Evolutionary conservation across 2,113 vertebrate genomes (phyloP).

Genomic region (Ailuropoda melanoleuca): DNA sequence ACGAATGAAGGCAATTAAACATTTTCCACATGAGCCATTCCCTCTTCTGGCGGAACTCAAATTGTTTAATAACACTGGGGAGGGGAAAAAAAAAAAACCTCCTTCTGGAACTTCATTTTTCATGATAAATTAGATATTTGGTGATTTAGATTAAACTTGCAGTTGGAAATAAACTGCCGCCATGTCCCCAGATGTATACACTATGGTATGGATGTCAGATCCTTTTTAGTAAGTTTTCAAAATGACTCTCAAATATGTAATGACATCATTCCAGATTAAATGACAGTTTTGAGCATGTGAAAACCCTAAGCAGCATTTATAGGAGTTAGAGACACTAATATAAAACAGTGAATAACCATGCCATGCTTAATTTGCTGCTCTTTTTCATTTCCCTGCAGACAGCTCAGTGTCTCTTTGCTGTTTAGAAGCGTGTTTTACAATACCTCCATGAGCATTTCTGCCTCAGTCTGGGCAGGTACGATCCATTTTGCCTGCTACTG

Average conservation of each 20-base stretch:
- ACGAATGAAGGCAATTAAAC: constrained; percentile 49
- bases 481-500: constrained; percentile 25
- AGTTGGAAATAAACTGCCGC: constrained; percentile 10
- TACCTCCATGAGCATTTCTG: not conserved
- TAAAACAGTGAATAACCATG: constrained; percentile 45
- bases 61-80: constrained; percentile 51
- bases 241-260: constrained; percentile 55
- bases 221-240: constrained; percentile 52
- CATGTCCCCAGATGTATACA: not conserved
- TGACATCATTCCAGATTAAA: constrained; percentile 60
- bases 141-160: constrained; percentile 50
- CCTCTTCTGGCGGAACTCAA: constrained; percentile 13
- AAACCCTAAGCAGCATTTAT: constrained; percentile 61
- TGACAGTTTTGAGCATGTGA: constrained; percentile 43
- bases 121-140: constrained; percentile 57
- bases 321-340: constrained; percentile 67
- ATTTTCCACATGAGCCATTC: constrained; percentile 54
- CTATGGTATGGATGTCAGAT: constrained; percentile 40
- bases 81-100: not conserved
- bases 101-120: constrained; percentile 38
- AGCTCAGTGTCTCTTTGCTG: constrained; percentile 51
- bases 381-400: constrained; percentile 45
- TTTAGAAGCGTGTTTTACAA: constrained; percentile 52
- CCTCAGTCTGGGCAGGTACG: not conserved
- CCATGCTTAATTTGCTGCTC: constrained; percentile 56